Base-by-base conservation (phyloP, 2,888 invertebrate species). In the Amiota communis region DNA sequence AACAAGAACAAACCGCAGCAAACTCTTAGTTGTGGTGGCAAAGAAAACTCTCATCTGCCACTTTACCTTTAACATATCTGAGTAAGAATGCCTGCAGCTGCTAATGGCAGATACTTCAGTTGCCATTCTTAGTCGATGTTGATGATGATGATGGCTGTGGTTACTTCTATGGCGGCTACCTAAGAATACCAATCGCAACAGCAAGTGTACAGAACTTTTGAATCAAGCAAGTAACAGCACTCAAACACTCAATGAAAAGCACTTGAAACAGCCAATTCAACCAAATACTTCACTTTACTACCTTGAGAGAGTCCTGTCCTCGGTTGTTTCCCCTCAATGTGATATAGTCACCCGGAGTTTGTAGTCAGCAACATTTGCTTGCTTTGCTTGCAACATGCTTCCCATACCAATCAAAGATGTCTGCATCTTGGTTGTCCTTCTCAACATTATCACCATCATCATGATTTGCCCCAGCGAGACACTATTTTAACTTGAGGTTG, bases 191-290 rank as follows among this genome's bases (percentile, higher is more conserved):
- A 36, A 36, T 36, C n/a, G 12, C 61, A 53, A n/a, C 53, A 53
- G 53, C 53, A 53, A 53, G 13, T 8, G 53, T 13, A 8, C 53
- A 63, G 23, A 63, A 63, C 63, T n/a, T 47, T 13, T 46, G 12
- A 46, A 9, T n/a, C 23, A 46, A 65, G 65, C 48, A 13, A 53
- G 53, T 15, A 53, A 53, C n/a, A 65, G 51, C 63, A 61, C 59
- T 57, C 46, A 47, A 65, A 65, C 65, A 65, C 65, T 65, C 65
- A 65, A 65, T 65, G 65, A 65, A 65, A 57, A 61, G 57, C 49
- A 69, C 57, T 73, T 70, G 65, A 61, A 73, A 76, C 72, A 71
- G 76, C 72, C 64, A 72, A 61, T 59, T 69, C 48, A 65, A 65
- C 48, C 65, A 65, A 65, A 65, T 65, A 65, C 65, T 49, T 65